These are phyloP conservation scores for Gavialis gangeticus DNA, from an alignment of 2,113 vertebrate species.

Conservation along the genomic window DNA sequence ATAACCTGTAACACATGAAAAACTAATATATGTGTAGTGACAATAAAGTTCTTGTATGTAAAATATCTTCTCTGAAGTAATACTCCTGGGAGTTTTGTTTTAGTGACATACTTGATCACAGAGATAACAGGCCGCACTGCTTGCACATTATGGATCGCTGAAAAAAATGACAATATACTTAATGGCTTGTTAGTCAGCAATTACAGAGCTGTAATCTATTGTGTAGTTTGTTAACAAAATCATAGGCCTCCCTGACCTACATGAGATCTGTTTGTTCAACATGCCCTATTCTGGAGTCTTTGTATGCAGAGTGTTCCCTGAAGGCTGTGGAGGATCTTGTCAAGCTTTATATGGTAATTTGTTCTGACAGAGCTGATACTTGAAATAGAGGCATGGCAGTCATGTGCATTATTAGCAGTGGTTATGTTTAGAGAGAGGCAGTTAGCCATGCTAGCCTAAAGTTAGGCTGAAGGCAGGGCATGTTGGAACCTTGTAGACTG, in stretches of 20 bases:
- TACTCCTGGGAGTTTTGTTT: neutral
- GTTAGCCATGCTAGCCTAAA: too few species aligned
- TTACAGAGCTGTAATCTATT: neutral
- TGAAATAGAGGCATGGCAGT: conserved; percentile 43
- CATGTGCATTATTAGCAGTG: conserved; percentile 47
- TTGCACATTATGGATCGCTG: neutral
- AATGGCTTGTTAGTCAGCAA: neutral
- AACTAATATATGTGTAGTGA: neutral
- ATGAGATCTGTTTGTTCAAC: neutral
- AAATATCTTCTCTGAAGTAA: neutral
- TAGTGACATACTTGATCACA: neutral
- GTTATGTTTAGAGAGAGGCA: conserved; percentile 21
- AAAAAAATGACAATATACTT: neutral
- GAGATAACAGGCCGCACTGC: neutral
- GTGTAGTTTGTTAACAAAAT: conserved; percentile 4
- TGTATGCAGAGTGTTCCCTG: conserved; percentile 3
- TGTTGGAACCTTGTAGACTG: too few species aligned
- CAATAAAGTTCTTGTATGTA: neutral
- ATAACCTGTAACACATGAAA: neutral
- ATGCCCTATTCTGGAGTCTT: neutral
- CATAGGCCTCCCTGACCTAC: neutral
- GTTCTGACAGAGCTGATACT: conserved; percentile 60
- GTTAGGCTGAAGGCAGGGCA: too few species aligned
- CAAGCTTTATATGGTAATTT: conserved; percentile 48
- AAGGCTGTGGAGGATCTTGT: conserved; percentile 39